These are phyloP conservation scores for Aethina tumida DNA, from an alignment of 1,140 invertebrate species.

Conservation along the genomic window DNA sequence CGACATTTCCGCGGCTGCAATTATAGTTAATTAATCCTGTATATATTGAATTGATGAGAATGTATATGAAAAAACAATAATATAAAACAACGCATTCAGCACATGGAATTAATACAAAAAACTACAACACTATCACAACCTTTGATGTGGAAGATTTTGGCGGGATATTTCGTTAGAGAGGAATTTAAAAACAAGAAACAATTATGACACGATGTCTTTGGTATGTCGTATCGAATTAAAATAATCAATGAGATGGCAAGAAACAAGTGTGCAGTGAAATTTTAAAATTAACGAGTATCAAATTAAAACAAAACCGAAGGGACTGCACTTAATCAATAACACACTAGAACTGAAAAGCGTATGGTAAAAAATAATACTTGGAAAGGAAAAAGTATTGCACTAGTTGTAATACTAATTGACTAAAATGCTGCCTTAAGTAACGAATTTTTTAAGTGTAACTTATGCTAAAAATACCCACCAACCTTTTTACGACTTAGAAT, in stretches of 20 bases:
- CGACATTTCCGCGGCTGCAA: no score
- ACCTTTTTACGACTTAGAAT: constrained; percentile 26
- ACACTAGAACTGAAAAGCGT: constrained; percentile 24
- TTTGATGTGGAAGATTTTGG: constrained; percentile 35
- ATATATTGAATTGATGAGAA: no score
- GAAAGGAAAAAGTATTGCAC: constrained; percentile 29
- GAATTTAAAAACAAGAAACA: constrained; percentile 17
- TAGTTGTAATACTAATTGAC: constrained; percentile 32
- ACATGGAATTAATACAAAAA: constrained; percentile 18
- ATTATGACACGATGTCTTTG: constrained; percentile 34
- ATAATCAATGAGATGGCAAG: constrained; percentile 25
- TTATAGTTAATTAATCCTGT: no score
- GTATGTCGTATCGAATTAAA: constrained; percentile 30
- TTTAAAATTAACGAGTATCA: constrained; percentile 9
- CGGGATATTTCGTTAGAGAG: constrained; percentile 27
- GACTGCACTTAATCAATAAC: constrained; percentile 15
- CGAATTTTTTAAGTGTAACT: constrained; percentile 21
- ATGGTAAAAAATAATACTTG: constrained; percentile 29
- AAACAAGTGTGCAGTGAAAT: constrained; percentile 15
- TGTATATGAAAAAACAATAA: neutral
- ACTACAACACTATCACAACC: constrained; percentile 32
- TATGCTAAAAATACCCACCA: constrained; percentile 25
- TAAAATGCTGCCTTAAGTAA: constrained; percentile 32
- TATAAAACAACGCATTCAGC: constrained; percentile 13
- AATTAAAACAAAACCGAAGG: constrained; percentile 7